Percentiles rank a stretch among this genome's conserved stretches.
phyloP scores from a whole-genome alignment of 2,888 invertebrate genomes.

The Macrosiphum euphorbiae region DNA sequence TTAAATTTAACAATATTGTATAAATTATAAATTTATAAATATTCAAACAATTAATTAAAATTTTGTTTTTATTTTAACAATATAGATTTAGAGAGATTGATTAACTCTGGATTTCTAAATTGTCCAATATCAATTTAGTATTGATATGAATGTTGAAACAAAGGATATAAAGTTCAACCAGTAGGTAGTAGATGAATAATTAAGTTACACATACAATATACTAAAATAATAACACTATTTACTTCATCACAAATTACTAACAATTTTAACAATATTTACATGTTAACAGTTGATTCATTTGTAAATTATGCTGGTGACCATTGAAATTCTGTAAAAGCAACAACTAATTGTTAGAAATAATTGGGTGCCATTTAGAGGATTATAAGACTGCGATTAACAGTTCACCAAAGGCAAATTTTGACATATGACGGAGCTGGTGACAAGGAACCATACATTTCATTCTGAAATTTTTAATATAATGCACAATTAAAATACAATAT shows the following conservation, averaged over 20 bases:
- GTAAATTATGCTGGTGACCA: slow-evolving; percentile 91
- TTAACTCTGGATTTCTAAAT: slow-evolving; percentile 89
- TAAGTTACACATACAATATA: not conserved
- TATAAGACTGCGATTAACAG: slow-evolving; percentile 87
- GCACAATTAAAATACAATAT: not conserved
- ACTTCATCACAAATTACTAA: slow-evolving; percentile 30
- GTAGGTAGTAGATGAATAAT: slow-evolving; percentile 77
- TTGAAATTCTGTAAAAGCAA: slow-evolving; percentile 85
- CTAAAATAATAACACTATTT: slow-evolving; percentile 32
- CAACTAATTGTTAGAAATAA: slow-evolving; percentile 82
- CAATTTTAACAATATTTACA: slow-evolving; percentile 53
- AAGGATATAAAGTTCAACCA: slow-evolving; percentile 85
- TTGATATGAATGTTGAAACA: slow-evolving; percentile 82
- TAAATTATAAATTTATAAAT: not conserved
- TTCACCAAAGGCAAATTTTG: slow-evolving; percentile 78
- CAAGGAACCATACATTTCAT: slow-evolving; percentile 70
- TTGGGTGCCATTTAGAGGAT: slow-evolving; percentile 84
- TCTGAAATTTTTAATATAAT: slow-evolving; percentile 68
- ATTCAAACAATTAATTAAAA: not conserved
- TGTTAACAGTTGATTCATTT: slow-evolving; percentile 74
- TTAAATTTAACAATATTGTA: not conserved
- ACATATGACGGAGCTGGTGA: slow-evolving; percentile 76
- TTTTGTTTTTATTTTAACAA: slow-evolving; percentile 71
- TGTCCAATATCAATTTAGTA: slow-evolving; percentile 85
- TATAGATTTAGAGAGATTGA: slow-evolving; percentile 82